Evolutionary conservation across 2,797 vertebrate species (phyloP).

Genomic region (Emys orbicularis): DNA sequence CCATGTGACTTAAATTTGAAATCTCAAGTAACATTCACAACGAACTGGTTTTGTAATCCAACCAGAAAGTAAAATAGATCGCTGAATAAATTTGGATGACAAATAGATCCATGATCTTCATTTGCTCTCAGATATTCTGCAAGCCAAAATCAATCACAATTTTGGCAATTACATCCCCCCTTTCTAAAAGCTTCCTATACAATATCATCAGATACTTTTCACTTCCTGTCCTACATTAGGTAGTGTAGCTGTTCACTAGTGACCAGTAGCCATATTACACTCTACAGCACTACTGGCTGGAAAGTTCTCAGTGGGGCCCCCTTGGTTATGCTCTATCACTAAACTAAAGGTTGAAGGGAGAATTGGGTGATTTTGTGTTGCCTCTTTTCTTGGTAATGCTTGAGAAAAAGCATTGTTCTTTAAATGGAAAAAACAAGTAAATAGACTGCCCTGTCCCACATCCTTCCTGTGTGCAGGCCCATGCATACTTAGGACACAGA

Average conservation of each 20-base stretch:
- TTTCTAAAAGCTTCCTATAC: background rate
- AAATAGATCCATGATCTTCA: background rate
- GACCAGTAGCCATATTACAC: background rate
- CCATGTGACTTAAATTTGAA: background rate
- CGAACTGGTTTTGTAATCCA: background rate
- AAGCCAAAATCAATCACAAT: background rate
- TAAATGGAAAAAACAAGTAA: background rate
- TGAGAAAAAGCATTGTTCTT: background rate
- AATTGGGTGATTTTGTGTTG: background rate
- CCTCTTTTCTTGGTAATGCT: background rate
- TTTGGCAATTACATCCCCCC: constrained; percentile 25
- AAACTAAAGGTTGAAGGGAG: background rate
- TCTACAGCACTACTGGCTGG: no score
- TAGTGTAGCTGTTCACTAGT: background rate
- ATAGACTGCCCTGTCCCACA: background rate
- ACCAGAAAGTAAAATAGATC: background rate
- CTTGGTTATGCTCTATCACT: rapidly evolving
- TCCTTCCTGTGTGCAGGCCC: background rate
- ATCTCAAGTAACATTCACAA: background rate
- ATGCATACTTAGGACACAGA: background rate
- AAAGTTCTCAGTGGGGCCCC: no score
- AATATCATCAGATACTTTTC: background rate
- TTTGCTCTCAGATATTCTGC: background rate
- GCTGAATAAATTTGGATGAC: background rate
- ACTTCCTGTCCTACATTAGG: background rate